Evolutionary conservation across 2,888 invertebrate genomes (phyloP).

Genomic region (Arge pagana): DNA sequence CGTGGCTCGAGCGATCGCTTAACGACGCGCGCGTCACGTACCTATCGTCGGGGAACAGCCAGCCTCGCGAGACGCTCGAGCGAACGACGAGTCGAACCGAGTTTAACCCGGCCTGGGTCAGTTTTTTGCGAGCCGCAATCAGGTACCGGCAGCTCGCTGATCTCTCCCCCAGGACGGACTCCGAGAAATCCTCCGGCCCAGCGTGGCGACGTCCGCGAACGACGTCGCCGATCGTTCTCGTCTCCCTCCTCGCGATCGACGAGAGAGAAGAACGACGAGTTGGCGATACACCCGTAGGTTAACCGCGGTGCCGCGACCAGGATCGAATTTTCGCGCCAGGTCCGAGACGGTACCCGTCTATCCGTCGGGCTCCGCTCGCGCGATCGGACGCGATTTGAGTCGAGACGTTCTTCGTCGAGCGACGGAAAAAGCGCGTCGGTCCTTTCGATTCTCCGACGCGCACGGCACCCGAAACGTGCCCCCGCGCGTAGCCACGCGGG

Average conservation of each 20-base stretch:
- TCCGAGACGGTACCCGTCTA: no score
- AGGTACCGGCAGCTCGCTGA: slow-evolving; percentile 42
- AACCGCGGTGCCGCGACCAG: no score
- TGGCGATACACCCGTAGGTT: no score
- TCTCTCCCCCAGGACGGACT: slow-evolving; percentile 41
- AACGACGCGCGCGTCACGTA: slow-evolving; percentile 9
- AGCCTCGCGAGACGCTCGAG: background rate
- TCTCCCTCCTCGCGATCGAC: background rate
- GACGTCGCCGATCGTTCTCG: background rate
- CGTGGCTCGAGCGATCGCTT: no score
- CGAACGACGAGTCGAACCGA: no score
- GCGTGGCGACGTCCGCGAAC: background rate
- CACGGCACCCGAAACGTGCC: no score
- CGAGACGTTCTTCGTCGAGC: background rate
- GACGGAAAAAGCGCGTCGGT: background rate
- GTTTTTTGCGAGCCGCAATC: slow-evolving; percentile 26
- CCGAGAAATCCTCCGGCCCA: slow-evolving; percentile 13
- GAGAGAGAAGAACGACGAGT: no score
- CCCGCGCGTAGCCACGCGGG: background rate
- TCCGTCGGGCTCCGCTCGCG: no score
- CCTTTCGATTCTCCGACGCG: no score
- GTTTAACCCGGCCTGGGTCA: slow-evolving; percentile 4
- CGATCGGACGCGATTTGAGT: background rate
- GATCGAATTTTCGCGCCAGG: no score
- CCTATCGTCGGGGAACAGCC: slow-evolving; percentile 2